Conservation (phyloP, 1,140 invertebrate genomes). For the Trypoxylus dichotomus region DNA sequence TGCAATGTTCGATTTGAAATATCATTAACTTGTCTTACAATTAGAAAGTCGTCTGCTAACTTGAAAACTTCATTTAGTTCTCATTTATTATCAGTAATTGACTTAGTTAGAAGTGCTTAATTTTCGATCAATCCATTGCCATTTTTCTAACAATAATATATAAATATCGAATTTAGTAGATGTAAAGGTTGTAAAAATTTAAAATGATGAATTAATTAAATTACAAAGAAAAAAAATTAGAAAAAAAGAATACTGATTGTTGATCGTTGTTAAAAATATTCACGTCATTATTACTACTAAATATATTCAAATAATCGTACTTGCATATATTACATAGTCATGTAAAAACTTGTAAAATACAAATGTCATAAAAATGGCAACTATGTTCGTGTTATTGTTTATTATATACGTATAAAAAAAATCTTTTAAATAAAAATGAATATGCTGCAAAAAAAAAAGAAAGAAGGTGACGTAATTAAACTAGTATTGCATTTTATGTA, state of each 20-base stretch:
- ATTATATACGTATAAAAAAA: too few species aligned
- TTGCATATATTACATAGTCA: background rate
- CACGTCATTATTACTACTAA: background rate
- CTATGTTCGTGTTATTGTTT: too few species aligned
- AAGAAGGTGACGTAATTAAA: background rate
- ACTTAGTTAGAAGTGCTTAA: background rate
- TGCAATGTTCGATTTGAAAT: too few species aligned
- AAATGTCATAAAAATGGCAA: too few species aligned
- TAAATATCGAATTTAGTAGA: background rate
- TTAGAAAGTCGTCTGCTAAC: too few species aligned
- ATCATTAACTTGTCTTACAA: too few species aligned
- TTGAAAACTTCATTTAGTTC: too few species aligned
- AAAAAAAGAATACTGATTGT: background rate
- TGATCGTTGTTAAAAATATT: background rate
- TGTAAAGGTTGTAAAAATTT: background rate
- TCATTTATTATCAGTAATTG: too few species aligned
- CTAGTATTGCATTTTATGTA: background rate
- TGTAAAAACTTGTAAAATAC: too few species aligned
- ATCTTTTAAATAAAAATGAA: too few species aligned
- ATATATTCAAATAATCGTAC: background rate
- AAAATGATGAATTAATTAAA: background rate
- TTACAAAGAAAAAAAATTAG: background rate
- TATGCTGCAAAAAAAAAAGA: too few species aligned
- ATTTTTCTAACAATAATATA: background rate
- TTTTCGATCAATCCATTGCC: background rate